Evolutionary conservation across 2,888 invertebrate species (phyloP).

Genomic region (Geotrupes spiniger): DNA sequence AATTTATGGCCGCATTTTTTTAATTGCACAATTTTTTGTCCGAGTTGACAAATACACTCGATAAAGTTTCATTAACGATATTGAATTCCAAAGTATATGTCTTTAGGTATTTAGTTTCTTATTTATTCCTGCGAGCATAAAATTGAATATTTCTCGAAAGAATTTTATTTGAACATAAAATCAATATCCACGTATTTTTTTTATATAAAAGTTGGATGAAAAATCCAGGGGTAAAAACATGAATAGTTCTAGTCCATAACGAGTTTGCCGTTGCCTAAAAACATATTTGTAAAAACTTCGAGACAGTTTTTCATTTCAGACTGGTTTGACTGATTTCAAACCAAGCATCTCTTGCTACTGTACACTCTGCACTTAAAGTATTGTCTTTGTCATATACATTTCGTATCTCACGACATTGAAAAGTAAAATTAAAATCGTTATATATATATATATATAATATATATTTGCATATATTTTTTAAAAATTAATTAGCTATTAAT

Average conservation of each 20-base stretch:
- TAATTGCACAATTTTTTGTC: background rate
- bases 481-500: no score
- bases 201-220: constrained; percentile 36
- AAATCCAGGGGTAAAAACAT: constrained; percentile 46
- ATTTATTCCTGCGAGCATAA: constrained; percentile 11
- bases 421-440: background rate
- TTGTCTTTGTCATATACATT: background rate
- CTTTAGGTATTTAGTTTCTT: no score
- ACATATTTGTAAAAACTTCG: constrained; percentile 44
- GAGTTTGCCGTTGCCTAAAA: constrained; percentile 41
- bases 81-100: no score
- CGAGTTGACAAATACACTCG: no score
- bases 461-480: background rate
- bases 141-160: constrained; percentile 7
- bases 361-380: constrained; percentile 11
- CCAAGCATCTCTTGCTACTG: constrained; percentile 33
- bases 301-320: constrained; percentile 46
- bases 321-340: constrained; percentile 46
- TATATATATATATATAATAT: background rate
- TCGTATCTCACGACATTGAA: constrained; percentile 3
- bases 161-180: constrained; percentile 11
- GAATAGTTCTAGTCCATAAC: constrained; percentile 42
- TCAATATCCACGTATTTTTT: constrained; percentile 35
- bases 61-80: no score
- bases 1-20: background rate